Percentiles rank a stretch among this genome's conserved stretches.
Conservation (phyloP, 2,888 invertebrate genomes). For the Sinotaia quadrata region DNA sequence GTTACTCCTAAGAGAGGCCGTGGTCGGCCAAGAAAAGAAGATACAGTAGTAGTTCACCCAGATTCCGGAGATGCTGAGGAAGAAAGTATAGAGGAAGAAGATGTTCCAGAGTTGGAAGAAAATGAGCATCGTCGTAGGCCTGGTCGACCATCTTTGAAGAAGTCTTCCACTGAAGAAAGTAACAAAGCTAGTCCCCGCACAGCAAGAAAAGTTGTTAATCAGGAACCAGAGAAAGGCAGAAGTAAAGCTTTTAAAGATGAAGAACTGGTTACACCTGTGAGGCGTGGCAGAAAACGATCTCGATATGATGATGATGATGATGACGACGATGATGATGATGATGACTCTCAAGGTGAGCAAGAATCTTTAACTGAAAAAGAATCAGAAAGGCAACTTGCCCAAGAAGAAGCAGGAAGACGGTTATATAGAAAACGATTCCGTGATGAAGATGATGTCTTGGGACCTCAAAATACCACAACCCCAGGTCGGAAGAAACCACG, state of each 20-base stretch:
- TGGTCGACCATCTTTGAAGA: conserved; percentile 12
- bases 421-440: conserved; percentile 27
- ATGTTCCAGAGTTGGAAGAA: conserved; percentile 27
- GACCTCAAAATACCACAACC: conserved; percentile 26
- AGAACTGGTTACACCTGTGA: neutral
- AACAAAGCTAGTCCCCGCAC: conserved; percentile 4
- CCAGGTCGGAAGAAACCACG: conserved; percentile 20
- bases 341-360: conserved; percentile 2
- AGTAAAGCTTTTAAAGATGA: neutral
- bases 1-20: conserved; percentile 42
- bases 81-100: conserved; percentile 17
- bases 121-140: conserved; percentile 12
- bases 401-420: conserved; percentile 37
- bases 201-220: neutral
- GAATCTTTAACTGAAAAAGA: neutral
- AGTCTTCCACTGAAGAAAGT: neutral
- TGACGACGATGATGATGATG: neutral
- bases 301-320: conserved; percentile 24
- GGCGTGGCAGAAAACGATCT: conserved; percentile 14
- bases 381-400: conserved; percentile 4
- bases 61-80: conserved; percentile 34
- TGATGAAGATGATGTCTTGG: conserved; percentile 29
- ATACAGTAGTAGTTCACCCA: conserved; percentile 24
- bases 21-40: conserved; percentile 39
- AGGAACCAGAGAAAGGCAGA: conserved; percentile 17